These are phyloP conservation scores for Oxyteleia sp. DNA, from an alignment of 2,888 invertebrate genomes.

Conservation along the genomic window DNA sequence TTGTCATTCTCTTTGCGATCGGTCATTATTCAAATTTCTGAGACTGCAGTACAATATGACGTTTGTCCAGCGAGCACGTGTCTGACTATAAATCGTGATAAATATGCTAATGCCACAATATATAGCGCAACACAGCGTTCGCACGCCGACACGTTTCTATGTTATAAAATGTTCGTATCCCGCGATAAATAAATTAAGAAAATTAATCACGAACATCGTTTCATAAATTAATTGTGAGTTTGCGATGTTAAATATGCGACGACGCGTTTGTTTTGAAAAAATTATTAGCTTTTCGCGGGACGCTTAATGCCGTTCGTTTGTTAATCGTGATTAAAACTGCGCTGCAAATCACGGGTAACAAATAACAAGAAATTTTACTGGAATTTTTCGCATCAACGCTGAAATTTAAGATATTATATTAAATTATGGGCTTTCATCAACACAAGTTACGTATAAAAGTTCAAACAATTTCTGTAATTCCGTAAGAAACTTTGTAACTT, in stretches of 20 bases:
- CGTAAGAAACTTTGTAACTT: too few relatives aligned
- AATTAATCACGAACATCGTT: slow-evolving; percentile 43
- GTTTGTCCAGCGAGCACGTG: slow-evolving; percentile 60
- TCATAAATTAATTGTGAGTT: slow-evolving; percentile 41
- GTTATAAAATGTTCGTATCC: slow-evolving; percentile 38
- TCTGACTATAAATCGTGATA: slow-evolving; percentile 62
- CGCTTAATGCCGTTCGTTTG: neutral
- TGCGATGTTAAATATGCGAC: slow-evolving; percentile 2
- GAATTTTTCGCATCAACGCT: too few relatives aligned
- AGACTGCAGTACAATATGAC: slow-evolving; percentile 55
- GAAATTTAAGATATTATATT: too few relatives aligned
- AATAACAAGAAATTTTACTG: too few relatives aligned
- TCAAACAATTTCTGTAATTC: too few relatives aligned
- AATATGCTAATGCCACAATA: slow-evolving; percentile 62
- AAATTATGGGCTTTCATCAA: too few relatives aligned
- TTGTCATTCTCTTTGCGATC: slow-evolving; percentile 63
- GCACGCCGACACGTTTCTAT: slow-evolving; percentile 44
- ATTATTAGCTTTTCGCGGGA: neutral
- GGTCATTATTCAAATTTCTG: slow-evolving; percentile 67
- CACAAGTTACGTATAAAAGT: too few relatives aligned
- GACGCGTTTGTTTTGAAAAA: neutral
- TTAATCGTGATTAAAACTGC: too few relatives aligned
- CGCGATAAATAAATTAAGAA: slow-evolving; percentile 48
- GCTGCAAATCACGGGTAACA: too few relatives aligned
- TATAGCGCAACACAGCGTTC: slow-evolving; percentile 37